Percentiles rank a stretch among this genome's conserved stretches.
Conservation (phyloP, 2,797 vertebrate species). For the Xenops minutus region DNA sequence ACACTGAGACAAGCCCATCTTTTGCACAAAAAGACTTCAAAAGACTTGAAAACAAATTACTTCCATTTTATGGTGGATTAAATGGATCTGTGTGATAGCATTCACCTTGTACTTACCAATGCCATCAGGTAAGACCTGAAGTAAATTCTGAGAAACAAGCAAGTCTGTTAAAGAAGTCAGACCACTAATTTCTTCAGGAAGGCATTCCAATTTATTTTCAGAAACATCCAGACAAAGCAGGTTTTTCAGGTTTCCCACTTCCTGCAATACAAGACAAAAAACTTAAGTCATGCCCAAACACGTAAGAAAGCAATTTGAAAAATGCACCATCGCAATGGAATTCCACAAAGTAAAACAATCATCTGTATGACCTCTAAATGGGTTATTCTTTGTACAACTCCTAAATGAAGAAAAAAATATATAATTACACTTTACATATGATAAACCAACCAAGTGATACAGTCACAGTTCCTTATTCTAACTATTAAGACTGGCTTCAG, state of each 20-base stretch:
- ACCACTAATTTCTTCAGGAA: conserved; percentile 91
- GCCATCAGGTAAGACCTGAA: conserved; percentile 90
- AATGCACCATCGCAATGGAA: not conserved
- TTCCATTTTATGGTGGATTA: not conserved
- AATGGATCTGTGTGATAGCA: not conserved
- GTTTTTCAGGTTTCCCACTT: conserved; percentile 91
- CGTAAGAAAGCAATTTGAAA: conserved; percentile 14
- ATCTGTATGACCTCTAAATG: not conserved
- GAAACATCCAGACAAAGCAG: conserved; percentile 95
- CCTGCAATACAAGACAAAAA: conserved; percentile 74
- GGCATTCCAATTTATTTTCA: conserved; percentile 93
- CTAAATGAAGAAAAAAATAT: not conserved
- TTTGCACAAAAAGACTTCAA: not conserved
- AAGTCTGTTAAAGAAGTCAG: conserved; percentile 89
- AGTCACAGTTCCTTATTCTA: not conserved
- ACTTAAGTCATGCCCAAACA: conserved; percentile 34
- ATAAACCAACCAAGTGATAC: not conserved
- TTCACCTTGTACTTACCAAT: conserved; percentile 80
- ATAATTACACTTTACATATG: not conserved
- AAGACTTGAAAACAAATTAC: not conserved
- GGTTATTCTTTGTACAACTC: not conserved
- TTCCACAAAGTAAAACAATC: not conserved
- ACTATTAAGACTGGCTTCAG: not conserved
- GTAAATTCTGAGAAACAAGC: conserved; percentile 93
- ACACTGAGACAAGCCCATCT: not conserved